Conservation (phyloP, 2,888 invertebrate genomes). For the Drosophila recens region DNA sequence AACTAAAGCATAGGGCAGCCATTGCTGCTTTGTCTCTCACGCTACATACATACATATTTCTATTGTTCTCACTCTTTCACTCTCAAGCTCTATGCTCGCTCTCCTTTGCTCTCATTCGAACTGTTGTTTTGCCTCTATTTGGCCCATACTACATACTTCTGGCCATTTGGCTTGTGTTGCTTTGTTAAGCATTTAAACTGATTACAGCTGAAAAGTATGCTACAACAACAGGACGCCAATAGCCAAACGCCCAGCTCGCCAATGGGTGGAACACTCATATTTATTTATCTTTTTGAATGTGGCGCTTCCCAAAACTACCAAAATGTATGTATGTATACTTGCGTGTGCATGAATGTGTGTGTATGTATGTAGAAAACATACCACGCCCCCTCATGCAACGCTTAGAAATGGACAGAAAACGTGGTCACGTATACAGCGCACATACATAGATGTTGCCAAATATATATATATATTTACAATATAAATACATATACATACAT, state of each 20-base stretch:
- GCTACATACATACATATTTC: neutral
- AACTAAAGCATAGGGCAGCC: conserved; percentile 62
- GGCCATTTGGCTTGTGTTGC: conserved; percentile 53
- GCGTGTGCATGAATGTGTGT: conserved; percentile 12
- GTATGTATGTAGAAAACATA: conserved; percentile 41
- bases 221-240: conserved; percentile 59
- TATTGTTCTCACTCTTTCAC: conserved; percentile 1
- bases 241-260: conserved; percentile 19
- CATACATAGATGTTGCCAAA: conserved; percentile 18
- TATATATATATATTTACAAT: conserved; percentile 4
- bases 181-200: conserved; percentile 78
- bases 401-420: conserved; percentile 62
- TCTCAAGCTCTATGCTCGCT: conserved; percentile 5
- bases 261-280: conserved; percentile 61
- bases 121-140: conserved; percentile 1
- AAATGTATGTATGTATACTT: conserved; percentile 19
- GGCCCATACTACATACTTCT: conserved; percentile 17
- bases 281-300: conserved; percentile 72
- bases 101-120: neutral
- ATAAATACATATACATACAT: conserved; percentile 5
- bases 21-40: conserved; percentile 30
- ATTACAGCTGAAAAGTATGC: conserved; percentile 77
- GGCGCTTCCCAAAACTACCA: conserved; percentile 43
- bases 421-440: conserved; percentile 36
- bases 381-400: conserved; percentile 60